Conservation (phyloP, 2,888 invertebrate genomes). For the Xestobium rufovillosum region DNA sequence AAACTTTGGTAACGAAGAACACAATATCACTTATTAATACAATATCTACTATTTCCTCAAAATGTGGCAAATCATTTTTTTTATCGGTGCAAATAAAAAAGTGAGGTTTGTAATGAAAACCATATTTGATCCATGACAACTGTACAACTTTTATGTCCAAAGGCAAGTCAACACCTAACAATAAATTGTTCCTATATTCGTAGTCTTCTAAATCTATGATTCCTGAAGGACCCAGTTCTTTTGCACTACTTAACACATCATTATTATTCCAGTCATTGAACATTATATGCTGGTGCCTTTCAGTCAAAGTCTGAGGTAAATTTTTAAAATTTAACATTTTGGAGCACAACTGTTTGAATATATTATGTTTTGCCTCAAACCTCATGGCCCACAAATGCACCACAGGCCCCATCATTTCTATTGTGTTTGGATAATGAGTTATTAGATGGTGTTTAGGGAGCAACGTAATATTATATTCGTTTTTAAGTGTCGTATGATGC, state of each 20-base stretch:
- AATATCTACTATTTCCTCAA: slow-evolving; percentile 1
- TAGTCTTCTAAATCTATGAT: not conserved
- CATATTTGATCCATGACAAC: not conserved
- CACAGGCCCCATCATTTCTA: not conserved
- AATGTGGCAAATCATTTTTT: not conserved
- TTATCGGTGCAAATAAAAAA: not conserved
- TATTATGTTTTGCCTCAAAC: slow-evolving; percentile 1
- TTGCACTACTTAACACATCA: not conserved
- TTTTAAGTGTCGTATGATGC: not conserved
- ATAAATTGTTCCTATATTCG: not conserved
- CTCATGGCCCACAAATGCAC: not conserved
- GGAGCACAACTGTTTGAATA: not conserved
- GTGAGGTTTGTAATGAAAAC: not conserved
- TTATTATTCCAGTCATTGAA: not conserved
- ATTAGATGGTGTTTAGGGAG: not conserved
- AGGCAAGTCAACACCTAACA: slow-evolving; percentile 1
- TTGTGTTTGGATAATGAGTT: not conserved
- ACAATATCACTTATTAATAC: not conserved
- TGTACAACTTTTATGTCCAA: not conserved
- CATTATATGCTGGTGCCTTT: slow-evolving; percentile 1
- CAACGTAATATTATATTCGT: not conserved
- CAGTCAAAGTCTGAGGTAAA: slow-evolving; percentile 1
- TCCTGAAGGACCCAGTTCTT: not conserved
- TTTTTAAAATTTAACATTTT: slow-evolving; percentile 1
- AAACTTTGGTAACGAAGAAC: not conserved